Base-by-base conservation (phyloP, 53 echinoderm and acorn worm species). In the Echinometra lucunter region DNA sequence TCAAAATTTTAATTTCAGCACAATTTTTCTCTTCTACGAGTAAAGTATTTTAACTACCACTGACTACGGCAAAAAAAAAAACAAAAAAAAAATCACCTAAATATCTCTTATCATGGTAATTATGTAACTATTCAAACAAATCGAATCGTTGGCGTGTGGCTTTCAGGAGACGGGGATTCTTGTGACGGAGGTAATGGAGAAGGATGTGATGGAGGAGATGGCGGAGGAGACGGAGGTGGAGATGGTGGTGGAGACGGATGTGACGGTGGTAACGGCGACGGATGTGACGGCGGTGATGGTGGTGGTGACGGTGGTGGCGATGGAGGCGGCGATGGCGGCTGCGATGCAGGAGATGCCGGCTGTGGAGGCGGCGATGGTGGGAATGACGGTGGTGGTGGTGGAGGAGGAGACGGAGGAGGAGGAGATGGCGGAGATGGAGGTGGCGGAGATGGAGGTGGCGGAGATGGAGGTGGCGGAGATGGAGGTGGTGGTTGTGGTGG, bases 401-500 rank as follows among this genome's bases (percentile, higher is more conserved):
- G 57, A 18, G 92, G 80, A 0, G 78, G 75, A 16, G 92, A 28
- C 5, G 75, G 69, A 1, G 92, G 30, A 45, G 56, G 23, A 6
- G 92, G 30, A 16, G 92, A 80, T 30, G 92, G 78, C 21, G 92
- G 80, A 2, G 78, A 37, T 11, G 57, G 57, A 11, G 92, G 93
- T 1, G 49, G 81, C 3, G 56, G 44, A 4, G 81, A 80, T 25
- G 78, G 45, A 72, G 93, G 21, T 34, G 58, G 44, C 9, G 75
- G 80, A 18, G 74, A 57, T 56, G 93, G 80, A 12, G 93, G 37
- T 72, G 93, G 57, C 18, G 92, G 80, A 23, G 80, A 38, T 18
- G 92, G 57, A 37, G 92, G 17, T 15, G 92, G 92, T 8, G 92
- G 80, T 13, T 45, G 38, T 56, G 92, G 78, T 58, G 92, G 92